These are phyloP conservation scores for Ischnus inquisitorius DNA, from an alignment of 2,888 invertebrate species.

Conservation along the genomic window DNA sequence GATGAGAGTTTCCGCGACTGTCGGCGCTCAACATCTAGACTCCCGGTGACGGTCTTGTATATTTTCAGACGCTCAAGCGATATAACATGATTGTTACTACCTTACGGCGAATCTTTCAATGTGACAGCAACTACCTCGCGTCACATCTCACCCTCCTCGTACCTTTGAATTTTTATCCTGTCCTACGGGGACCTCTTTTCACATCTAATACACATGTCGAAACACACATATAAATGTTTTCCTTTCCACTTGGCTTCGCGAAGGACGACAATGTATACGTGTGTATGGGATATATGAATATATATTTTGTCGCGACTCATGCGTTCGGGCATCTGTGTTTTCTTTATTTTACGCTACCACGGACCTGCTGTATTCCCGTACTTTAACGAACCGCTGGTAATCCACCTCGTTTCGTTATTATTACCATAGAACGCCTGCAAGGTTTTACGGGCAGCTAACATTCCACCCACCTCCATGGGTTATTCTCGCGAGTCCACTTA, in stretches of 20 bases:
- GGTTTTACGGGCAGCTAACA: slow-evolving; percentile 35
- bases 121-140: slow-evolving; percentile 11
- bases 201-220: not conserved
- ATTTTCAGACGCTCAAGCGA: slow-evolving; percentile 50
- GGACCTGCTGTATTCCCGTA: slow-evolving; percentile 13
- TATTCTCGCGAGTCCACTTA: slow-evolving; percentile 44
- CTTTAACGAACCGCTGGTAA: slow-evolving; percentile 51
- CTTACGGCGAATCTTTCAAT: slow-evolving; percentile 57
- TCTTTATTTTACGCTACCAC: slow-evolving; percentile 41
- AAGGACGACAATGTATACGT: not conserved
- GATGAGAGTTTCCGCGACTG: slow-evolving; percentile 13
- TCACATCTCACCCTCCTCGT: slow-evolving; percentile 7
- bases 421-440: slow-evolving; percentile 53
- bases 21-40: slow-evolving; percentile 42
- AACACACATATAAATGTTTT: not conserved
- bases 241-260: not conserved
- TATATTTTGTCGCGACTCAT: slow-evolving; percentile 2
- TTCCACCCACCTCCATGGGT: not conserved
- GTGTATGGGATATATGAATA: not conserved
- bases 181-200: not conserved
- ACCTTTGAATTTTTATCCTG: slow-evolving; percentile 21
- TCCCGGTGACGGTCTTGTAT: slow-evolving; percentile 50
- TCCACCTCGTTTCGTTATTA: slow-evolving; percentile 58
- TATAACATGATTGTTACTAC: slow-evolving; percentile 62
- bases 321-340: not conserved